Base-by-base conservation (phyloP, 2,888 invertebrate genomes). In the Rhynchonema sp. region DNA sequence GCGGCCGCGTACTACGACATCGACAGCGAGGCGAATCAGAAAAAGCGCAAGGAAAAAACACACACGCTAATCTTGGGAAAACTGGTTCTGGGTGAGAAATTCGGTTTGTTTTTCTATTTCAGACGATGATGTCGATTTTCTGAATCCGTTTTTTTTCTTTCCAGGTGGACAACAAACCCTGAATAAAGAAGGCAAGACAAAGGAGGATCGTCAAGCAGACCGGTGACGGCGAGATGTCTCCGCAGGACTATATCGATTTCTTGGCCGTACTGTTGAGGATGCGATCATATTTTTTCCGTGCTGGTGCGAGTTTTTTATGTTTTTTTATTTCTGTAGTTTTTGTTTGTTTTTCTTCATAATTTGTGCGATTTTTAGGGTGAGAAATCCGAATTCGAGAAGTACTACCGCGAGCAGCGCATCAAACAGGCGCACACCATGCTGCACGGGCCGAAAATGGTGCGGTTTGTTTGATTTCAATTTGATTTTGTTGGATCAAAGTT, bases 231-330 rank as follows among this genome's bases (percentile, higher is more conserved):
- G 67, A 69, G 55, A 78, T 88, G 49, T 89, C 90, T 73, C 91
- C 94, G 0, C 88, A 94, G 75, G 94, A 98, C 77, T 78, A 92
- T 68, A 91, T 98, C 59, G 96, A 99, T 76, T 98, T 94, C 75
- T 91, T 94, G 59, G 94, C 98, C 0, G 84, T 99, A n/a, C n/a
- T n/a, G n/a, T 28, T 96, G 98, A 75, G 82, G 96, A 59, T 96
- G 96, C 72, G 81, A 94, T 63, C 96, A 98, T 73, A 96, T 98
- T 62, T 91, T 92, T 69, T 86, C 86, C 59, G 94, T 94, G 30
- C 78, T 96, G 65, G 78, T 78, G 54, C 23, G 54, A 26, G 13
- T n/a, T n/a, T n/a, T n/a, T n/a, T n/a, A n/a, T n/a, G n/a, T n/a
- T n/a, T n/a, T n/a, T n/a, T n/a, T n/a, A n/a, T n/a, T n/a, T n/a